These are phyloP conservation scores for Cetoscarus ocellatus DNA, from an alignment of 2,797 vertebrate genomes.

Conservation along the genomic window DNA sequence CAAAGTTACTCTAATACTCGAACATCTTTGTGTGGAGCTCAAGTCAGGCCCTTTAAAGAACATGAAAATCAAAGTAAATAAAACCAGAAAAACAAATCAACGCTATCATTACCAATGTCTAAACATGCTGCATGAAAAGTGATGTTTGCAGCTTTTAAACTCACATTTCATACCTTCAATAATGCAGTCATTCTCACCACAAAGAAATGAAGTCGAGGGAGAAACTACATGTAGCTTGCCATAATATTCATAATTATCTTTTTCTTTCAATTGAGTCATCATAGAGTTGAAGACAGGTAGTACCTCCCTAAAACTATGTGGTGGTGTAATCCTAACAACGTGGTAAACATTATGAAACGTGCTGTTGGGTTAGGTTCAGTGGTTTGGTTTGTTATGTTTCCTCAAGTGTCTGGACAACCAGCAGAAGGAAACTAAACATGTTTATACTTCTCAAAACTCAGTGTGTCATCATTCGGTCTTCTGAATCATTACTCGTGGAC, in stretches of 20 bases:
- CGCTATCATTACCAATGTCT: slow-evolving; percentile 40
- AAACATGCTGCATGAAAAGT: slow-evolving; percentile 28
- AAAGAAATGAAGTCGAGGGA: slow-evolving; percentile 5
- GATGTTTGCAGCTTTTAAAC: slow-evolving; percentile 15
- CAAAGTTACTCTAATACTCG: too few relatives aligned
- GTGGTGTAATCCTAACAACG: background rate
- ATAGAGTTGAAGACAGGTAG: background rate
- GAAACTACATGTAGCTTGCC: background rate
- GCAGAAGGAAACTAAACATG: background rate
- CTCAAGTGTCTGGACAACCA: background rate
- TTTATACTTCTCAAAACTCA: background rate
- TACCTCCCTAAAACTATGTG: too few relatives aligned
- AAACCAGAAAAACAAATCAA: slow-evolving; percentile 3
- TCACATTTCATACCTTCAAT: slow-evolving; percentile 18
- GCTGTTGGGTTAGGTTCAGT: background rate
- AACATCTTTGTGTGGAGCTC: too few relatives aligned
- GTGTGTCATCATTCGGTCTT: background rate
- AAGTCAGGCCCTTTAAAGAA: background rate
- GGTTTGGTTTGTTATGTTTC: background rate
- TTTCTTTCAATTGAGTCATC: too few relatives aligned
- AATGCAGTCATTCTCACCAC: slow-evolving; percentile 15
- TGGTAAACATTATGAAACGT: background rate
- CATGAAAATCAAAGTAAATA: background rate
- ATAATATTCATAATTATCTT: background rate
- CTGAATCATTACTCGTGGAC: background rate